phyloP scores from a whole-genome alignment of 2,113 vertebrate genomes.

The Hiodon tergisus region DNA sequence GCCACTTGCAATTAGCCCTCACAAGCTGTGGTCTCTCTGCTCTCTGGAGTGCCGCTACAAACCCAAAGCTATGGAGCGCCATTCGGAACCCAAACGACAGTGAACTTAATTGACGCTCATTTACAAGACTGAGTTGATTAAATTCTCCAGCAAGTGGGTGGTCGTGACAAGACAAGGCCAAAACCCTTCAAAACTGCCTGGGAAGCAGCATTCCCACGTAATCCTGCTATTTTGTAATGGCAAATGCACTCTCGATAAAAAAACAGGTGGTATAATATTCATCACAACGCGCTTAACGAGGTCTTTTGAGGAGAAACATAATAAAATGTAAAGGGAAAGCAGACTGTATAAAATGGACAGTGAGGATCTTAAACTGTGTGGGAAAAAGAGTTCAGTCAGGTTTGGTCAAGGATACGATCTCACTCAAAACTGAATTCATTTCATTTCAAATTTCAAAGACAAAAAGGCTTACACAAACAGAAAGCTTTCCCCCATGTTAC shows the following conservation, averaged over 20 bases:
- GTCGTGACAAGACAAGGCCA: not conserved
- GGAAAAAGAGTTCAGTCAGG: not conserved
- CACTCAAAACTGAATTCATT: not conserved
- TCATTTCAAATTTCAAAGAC: not conserved
- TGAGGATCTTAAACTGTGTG: not conserved
- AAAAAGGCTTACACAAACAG: not conserved
- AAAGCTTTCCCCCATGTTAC: too few species aligned
- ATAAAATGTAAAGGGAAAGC: slow-evolving; percentile 6
- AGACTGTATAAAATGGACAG: slow-evolving; percentile 3
- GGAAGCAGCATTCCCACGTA: not conserved
- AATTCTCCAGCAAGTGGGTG: not conserved
- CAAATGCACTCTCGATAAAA: slow-evolving; percentile 6
- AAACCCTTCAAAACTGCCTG: not conserved
- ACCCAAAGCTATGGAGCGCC: not conserved
- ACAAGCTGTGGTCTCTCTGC: not conserved
- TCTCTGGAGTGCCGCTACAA: not conserved
- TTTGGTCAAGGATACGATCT: slow-evolving; percentile 15
- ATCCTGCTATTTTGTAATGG: not conserved
- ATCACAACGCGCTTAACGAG: slow-evolving; percentile 11
- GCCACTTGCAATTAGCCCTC: not conserved
- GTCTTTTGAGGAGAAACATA: slow-evolving; percentile 1
- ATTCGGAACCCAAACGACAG: not conserved
- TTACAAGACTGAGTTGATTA: not conserved
- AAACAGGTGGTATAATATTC: not conserved
- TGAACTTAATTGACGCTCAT: not conserved